Evolutionary conservation across 2,888 invertebrate genomes (phyloP), one percentile per base, ranked within the genome.

Genomic region (Thysanoteuthis rhombus): DNA sequence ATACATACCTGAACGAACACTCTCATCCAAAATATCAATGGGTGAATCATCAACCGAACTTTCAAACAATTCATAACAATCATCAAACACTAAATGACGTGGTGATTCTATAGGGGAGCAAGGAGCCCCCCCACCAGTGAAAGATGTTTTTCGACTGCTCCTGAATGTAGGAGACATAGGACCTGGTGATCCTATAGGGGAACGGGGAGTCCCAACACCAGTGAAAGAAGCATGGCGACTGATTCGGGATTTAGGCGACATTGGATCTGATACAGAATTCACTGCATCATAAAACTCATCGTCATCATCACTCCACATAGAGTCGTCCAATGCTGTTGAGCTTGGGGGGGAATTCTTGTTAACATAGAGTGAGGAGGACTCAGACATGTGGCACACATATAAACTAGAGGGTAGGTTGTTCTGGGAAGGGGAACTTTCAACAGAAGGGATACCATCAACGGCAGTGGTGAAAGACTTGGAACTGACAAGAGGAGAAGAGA

Each of bases 221-320:
- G 36, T 19, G 19, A 75, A 75, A 75, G 75, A 75, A 75, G n/a
- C 8, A 75, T 75, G n/a, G 36, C 75, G n/a, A n/a, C n/a, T 75
- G 1, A 2, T 36, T 75, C n/a, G 75, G n/a, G n/a, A 75, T 75
- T 75, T 75, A 75, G 75, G 75, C n/a, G 75, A 75, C 75, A 75
- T 75, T n/a, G n/a, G 75, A 75, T 75, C 75, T 16, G 75, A 75
- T n/a, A 75, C 75, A 16, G 75, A 75, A 75, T 75, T 75, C n/a
- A 93, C 38, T 22, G 93, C 93, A 93, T 93, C 93, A 52, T 47
- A 93, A 52, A 93, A 93, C 19, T 93, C 93, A 22, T 93, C 93
- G 25, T 93, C 93, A 4, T 93, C 93, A 5, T 93, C 93, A 58
- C 92, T 92, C 39, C 42, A 92, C 42, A 19, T n/a, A n/a, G 92